Conservation (phyloP, 2,888 invertebrate species). For the Orchesella flavescens region DNA sequence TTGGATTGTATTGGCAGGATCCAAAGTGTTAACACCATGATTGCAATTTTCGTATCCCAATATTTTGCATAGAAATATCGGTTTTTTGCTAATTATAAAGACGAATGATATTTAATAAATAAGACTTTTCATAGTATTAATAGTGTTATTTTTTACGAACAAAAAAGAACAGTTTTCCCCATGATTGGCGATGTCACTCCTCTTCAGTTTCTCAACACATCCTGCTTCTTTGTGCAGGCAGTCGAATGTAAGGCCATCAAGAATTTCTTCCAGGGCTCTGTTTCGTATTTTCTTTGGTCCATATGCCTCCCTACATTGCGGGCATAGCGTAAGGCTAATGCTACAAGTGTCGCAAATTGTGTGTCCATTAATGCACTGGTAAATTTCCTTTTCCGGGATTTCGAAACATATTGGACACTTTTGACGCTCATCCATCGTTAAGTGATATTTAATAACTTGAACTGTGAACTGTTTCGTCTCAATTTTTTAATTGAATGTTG, state of each 20-base stretch:
- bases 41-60: not conserved
- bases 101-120: not conserved
- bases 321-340: not conserved
- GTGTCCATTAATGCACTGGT: not conserved
- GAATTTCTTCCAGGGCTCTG: not conserved
- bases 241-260: not conserved
- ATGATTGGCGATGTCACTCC: not conserved
- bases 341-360: not conserved
- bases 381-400: not conserved
- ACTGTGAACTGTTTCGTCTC: too few species aligned
- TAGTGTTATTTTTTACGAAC: not conserved
- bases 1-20: not conserved
- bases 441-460: too few species aligned
- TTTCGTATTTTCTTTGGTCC: too few species aligned
- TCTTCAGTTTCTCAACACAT: not conserved
- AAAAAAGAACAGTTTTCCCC: too few species aligned
- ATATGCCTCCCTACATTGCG: not conserved
- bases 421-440: too few species aligned
- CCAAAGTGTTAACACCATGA: not conserved
- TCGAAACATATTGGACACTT: constrained; percentile 4
- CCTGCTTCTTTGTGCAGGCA: not conserved
- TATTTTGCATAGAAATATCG: not conserved
- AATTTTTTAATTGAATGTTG: too few species aligned
- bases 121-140: not conserved
- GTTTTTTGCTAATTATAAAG: not conserved